Evolutionary conservation across 2,797 vertebrate genomes (phyloP).

Genomic region (Micrastur ruficollis): DNA sequence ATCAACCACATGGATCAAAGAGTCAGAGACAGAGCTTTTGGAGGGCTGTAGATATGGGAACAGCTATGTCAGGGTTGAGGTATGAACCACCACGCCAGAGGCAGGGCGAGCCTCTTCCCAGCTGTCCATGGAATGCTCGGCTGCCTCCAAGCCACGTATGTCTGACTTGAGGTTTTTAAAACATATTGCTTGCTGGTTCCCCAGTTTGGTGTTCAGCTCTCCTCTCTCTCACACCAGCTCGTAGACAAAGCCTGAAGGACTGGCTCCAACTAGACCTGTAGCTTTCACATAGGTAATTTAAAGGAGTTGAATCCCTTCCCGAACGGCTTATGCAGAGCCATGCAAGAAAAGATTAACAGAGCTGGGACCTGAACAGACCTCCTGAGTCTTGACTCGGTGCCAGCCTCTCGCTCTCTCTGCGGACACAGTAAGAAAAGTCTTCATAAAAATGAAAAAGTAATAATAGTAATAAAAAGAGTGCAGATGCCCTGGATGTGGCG

Average conservation of each 20-base stretch:
- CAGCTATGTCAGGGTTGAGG: background rate
- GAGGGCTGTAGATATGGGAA: background rate
- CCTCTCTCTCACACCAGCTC: background rate
- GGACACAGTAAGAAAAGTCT: background rate
- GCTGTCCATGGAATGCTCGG: accelerated
- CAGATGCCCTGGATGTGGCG: background rate
- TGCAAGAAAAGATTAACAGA: background rate
- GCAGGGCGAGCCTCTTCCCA: background rate
- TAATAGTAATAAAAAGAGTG: background rate
- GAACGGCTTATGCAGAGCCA: background rate
- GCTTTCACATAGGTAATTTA: background rate
- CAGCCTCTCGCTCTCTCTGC: background rate
- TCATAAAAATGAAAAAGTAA: background rate
- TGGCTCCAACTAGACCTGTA: background rate
- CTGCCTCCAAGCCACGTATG: accelerated
- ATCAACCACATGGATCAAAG: background rate
- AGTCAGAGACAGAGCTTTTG: background rate
- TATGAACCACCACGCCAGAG: background rate
- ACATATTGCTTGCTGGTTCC: background rate
- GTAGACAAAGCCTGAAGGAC: background rate
- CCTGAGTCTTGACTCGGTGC: accelerated
- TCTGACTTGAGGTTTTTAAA: background rate
- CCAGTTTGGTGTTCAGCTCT: background rate
- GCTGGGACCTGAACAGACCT: background rate
- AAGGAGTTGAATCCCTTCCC: background rate